Conservation (phyloP, 2,113 vertebrate species). For the Cephalopholis sonnerati region DNA sequence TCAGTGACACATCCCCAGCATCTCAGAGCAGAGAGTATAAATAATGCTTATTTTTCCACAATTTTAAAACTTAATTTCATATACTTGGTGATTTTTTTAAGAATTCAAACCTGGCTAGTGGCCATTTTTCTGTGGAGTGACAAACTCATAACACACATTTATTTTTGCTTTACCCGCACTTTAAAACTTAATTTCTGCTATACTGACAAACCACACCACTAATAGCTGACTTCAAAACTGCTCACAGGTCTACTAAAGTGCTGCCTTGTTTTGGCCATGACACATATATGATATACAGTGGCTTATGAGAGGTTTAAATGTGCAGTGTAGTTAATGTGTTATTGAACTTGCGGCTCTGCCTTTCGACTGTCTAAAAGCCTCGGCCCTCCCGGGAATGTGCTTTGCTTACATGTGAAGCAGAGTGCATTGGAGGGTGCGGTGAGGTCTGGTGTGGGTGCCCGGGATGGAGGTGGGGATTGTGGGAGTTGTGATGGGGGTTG, state of each 20-base stretch:
- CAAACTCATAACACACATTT: too few species aligned
- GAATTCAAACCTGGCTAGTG: too few species aligned
- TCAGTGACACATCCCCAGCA: too few species aligned
- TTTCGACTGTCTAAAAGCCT: slow-evolving; percentile 45
- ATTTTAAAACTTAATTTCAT: too few species aligned
- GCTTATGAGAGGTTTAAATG: slow-evolving; percentile 53
- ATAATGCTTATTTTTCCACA: too few species aligned
- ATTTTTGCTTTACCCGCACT: too few species aligned
- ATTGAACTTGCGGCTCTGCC: slow-evolving; percentile 60
- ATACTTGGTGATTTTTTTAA: too few species aligned
- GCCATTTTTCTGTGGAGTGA: too few species aligned
- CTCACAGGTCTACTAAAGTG: slow-evolving; percentile 42
- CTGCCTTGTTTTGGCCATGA: slow-evolving; percentile 46
- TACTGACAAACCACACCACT: slow-evolving; percentile 51
- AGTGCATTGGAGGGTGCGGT: slow-evolving; percentile 92
- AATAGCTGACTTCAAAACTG: slow-evolving; percentile 57
- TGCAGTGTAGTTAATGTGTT: slow-evolving; percentile 59
- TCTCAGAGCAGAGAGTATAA: too few species aligned
- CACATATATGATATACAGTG: not conserved
- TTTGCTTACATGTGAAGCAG: slow-evolving; percentile 91
- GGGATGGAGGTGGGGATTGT: slow-evolving; percentile 94
- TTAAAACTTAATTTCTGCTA: slow-evolving; percentile 55
- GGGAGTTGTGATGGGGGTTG: slow-evolving; percentile 93
- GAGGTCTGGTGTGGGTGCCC: slow-evolving; percentile 95
- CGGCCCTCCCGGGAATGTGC: not conserved